phyloP scores from a whole-genome alignment of 2,888 invertebrate genomes.

The Amphipoea lucens region DNA sequence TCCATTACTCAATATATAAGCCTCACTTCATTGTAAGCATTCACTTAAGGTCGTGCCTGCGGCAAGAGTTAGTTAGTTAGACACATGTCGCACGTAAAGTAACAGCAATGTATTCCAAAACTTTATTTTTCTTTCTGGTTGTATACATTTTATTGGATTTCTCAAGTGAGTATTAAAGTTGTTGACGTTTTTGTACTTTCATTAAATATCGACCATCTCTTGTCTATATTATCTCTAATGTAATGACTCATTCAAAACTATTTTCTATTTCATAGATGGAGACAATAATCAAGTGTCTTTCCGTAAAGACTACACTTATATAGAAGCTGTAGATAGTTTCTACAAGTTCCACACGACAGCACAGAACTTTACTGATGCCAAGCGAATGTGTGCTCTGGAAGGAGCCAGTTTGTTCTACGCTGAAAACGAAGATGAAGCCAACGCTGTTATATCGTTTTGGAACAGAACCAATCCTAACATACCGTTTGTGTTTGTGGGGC shows the following conservation, averaged over 20 bases:
- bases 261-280: conserved; percentile 69
- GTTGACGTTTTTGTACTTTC: background rate
- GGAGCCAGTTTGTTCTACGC: conserved; percentile 80
- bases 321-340: conserved; percentile 74
- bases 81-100: background rate
- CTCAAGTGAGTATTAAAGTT: conserved; percentile 37
- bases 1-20: background rate
- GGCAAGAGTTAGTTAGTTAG: background rate
- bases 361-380: conserved; percentile 78
- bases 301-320: conserved; percentile 80
- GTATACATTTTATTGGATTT: conserved; percentile 17
- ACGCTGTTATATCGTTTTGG: conserved; percentile 70
- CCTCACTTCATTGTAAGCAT: background rate
- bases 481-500: conserved; percentile 71
- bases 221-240: no score
- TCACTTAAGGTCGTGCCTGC: background rate
- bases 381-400: conserved; percentile 75
- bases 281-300: conserved; percentile 75
- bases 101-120: conserved; percentile 37
- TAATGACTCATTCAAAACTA: background rate
- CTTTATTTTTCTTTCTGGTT: conserved; percentile 27
- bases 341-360: conserved; percentile 82
- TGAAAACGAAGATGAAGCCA: conserved; percentile 74
- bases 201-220: background rate
- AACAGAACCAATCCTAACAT: conserved; percentile 68